Conservation (phyloP, 1,140 invertebrate species). For the Phocides pigmalion region DNA sequence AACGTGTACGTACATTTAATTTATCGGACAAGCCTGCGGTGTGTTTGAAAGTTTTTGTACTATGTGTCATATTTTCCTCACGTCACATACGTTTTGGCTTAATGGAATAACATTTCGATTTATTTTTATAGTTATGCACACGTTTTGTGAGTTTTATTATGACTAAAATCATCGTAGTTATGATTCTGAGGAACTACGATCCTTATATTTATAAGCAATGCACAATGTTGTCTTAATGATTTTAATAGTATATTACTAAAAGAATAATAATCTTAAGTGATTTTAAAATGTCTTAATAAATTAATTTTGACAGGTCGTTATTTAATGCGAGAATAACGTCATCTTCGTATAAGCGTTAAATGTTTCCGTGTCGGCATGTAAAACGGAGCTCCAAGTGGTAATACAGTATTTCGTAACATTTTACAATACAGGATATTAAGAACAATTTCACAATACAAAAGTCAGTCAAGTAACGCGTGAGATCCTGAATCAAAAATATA, state of each 20-base stretch:
- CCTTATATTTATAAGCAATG: no score
- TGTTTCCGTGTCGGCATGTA: background rate
- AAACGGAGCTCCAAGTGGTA: background rate
- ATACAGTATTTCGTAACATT: constrained; percentile 9
- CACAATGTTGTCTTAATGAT: no score
- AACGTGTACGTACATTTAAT: constrained; percentile 54
- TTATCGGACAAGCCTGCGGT: constrained; percentile 54
- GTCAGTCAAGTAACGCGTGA: constrained; percentile 48
- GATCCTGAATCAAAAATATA: constrained; percentile 66
- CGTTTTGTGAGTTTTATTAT: no score
- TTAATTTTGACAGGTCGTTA: background rate
- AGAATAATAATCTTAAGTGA: no score
- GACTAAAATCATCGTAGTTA: no score
- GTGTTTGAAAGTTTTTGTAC: constrained; percentile 44
- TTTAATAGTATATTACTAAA: no score
- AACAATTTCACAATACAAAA: constrained; percentile 39
- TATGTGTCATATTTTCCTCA: constrained; percentile 35
- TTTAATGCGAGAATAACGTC: background rate
- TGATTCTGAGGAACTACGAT: no score
- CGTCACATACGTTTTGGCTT: constrained; percentile 21
- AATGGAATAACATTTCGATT: no score
- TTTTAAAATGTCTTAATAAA: background rate
- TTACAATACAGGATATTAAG: constrained; percentile 27
- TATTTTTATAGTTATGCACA: no score
- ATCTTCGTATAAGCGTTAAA: background rate